Base-by-base conservation (phyloP, 2,888 invertebrate genomes). In the Pedicia rivosa region DNA sequence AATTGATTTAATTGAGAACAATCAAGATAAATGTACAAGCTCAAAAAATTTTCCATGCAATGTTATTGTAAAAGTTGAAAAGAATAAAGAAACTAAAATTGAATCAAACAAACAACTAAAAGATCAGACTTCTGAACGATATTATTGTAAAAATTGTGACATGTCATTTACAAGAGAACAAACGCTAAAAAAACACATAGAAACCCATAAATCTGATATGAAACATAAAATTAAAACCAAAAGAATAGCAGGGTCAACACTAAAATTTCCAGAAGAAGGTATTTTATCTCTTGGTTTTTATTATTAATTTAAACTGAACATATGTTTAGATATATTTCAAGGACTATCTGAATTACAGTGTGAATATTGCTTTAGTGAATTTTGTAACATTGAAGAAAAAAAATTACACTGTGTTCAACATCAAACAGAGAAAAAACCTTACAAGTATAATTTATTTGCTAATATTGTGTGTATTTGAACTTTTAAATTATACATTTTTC, bases 221-320 rank as follows among this genome's bases (percentile, higher is more conserved):
- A 24, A 26, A 3, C 19, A 22, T 12, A 25, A 34, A 12, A 26
- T 12, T 6, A 38, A 40, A 17, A 35, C 28, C 27, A 32, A n/a
- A 38, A 41, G 14, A 32, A 40, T 24, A 8, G n/a, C 40, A 6
- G 42, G 42, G 2, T 40, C 40, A 2, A 33, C 36, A 19, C 40
- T 38, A 4, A 43, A 41, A 17, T 40, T 40, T 31, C 31, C 35
- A 2, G 43, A 43, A 14, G 37, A 43, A 20, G 42, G 42, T 42
- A 13, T 13, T 14, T 32, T 4, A 26, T n/a, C 5, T 25, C n/a
- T 22, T 16, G 22, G 7, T 8, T 13, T 35, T 26, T 24, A 16
- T 10, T 27, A 7, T 7, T 13, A 12, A 27, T 20, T 27, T 15
- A 6, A 28, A 17, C 16, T 8, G 12, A 5, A 16, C n/a, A 10